Conservation (phyloP, 1,140 invertebrate genomes). For the Bombus waltoni region DNA sequence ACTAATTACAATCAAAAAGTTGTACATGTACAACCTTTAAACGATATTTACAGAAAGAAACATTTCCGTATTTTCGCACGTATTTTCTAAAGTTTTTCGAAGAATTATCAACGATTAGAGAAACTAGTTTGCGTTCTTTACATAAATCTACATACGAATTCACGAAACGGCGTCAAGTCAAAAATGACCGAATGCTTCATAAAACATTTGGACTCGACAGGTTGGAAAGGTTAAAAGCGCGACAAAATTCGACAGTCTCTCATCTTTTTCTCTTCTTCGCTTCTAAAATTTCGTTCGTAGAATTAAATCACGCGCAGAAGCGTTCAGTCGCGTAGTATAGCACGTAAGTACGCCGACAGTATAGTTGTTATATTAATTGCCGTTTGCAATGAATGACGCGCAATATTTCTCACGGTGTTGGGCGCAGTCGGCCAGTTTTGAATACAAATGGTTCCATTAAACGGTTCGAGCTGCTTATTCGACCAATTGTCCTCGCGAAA, state of each 20-base stretch:
- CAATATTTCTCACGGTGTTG: conserved; percentile 36
- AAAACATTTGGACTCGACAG: no score
- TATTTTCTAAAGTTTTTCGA: neutral
- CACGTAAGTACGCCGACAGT: conserved; percentile 10
- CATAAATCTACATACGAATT: no score
- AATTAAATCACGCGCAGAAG: neutral
- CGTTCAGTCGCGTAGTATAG: neutral
- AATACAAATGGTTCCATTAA: conserved; percentile 50
- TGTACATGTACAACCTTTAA: no score
- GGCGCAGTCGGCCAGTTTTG: conserved; percentile 25
- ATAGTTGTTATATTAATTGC: conserved; percentile 29
- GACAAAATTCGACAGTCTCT: neutral
- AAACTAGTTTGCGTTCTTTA: no score
- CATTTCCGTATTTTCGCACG: neutral
- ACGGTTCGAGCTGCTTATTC: conserved; percentile 47
- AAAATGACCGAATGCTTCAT: neutral
- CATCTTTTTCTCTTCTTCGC: neutral
- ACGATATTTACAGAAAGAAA: no score
- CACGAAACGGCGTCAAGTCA: no score
- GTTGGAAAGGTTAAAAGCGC: no score
- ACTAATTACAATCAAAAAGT: no score
- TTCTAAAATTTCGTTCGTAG: neutral
- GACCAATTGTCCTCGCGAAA: conserved; percentile 56
- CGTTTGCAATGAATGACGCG: conserved; percentile 32
- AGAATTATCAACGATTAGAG: neutral